phyloP scores from a whole-genome alignment of 2,888 invertebrate species.

The Aquatica leii region DNA sequence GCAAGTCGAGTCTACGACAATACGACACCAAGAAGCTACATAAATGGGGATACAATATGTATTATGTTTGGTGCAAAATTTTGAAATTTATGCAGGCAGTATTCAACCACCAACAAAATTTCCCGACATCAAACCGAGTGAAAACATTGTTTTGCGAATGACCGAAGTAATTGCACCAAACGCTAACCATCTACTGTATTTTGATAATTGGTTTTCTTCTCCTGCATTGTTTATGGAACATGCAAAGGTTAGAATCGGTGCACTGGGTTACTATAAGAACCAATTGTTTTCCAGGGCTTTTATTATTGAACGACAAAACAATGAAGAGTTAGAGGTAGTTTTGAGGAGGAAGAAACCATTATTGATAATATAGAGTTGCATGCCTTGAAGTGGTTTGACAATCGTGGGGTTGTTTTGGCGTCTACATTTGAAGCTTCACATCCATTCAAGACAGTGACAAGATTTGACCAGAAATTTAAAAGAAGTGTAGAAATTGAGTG shows the following conservation, averaged over 20 bases:
- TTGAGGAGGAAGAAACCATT: neutral
- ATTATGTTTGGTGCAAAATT: neutral
- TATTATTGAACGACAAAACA: neutral
- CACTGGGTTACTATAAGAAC: neutral
- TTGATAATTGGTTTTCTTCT: neutral
- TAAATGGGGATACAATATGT: neutral
- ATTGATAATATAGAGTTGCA: neutral
- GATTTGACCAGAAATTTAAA: neutral
- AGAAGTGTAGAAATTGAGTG: no score
- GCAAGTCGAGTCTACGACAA: neutral
- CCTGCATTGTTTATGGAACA: neutral
- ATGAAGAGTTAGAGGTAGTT: neutral
- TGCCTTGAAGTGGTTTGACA: neutral
- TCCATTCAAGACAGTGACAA: neutral
- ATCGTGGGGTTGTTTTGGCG: neutral
- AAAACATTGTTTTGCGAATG: neutral
- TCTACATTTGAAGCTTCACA: neutral
- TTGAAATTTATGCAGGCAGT: neutral
- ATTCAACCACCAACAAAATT: neutral
- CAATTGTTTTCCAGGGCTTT: neutral
- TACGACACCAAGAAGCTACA: neutral
- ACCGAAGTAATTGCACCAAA: neutral
- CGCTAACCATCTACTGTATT: neutral
- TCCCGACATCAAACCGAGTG: neutral
- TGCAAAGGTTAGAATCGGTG: neutral